Evolutionary conservation across 2,113 vertebrate genomes (phyloP).

Genomic region (Lynx canadensis): DNA sequence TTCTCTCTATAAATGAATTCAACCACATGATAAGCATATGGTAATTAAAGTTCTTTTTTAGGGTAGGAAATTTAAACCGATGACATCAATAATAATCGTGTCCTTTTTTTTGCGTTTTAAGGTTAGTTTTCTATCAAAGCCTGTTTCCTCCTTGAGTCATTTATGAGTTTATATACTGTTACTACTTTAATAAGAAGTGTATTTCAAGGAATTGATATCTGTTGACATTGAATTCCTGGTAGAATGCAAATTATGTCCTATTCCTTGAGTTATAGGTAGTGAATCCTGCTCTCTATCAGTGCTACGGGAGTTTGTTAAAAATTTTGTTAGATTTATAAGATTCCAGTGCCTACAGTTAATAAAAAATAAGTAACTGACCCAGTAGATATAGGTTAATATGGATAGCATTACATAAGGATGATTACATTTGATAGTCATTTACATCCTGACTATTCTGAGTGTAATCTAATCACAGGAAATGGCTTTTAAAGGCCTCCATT

Average conservation of each 20-base stretch:
- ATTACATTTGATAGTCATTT: constrained; percentile 75
- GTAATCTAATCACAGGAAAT: constrained; percentile 68
- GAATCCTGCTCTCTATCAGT: background rate
- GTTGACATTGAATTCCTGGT: constrained; percentile 51
- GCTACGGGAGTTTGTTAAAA: constrained; percentile 42
- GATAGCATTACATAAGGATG: constrained; percentile 54
- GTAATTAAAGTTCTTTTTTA: constrained; percentile 87
- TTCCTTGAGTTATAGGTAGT: background rate
- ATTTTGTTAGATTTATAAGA: constrained; percentile 35
- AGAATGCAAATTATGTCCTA: constrained; percentile 55
- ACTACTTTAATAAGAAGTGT: constrained; percentile 45
- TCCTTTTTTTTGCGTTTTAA: constrained; percentile 78
- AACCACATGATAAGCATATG: constrained; percentile 88
- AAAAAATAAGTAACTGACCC: constrained; percentile 66
- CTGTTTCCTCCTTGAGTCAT: constrained; percentile 34
- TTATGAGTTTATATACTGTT: constrained; percentile 12
- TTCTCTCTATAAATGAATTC: constrained; percentile 86
- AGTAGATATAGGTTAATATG: constrained; percentile 60
- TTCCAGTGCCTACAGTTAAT: constrained; percentile 47
- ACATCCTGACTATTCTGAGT: constrained; percentile 60
- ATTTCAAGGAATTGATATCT: constrained; percentile 43
- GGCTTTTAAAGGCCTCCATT: constrained; percentile 46
- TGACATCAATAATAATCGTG: constrained; percentile 83
- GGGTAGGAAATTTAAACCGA: constrained; percentile 86
- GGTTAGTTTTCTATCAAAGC: constrained; percentile 79